Evolutionary conservation across 2,888 invertebrate genomes (phyloP), one percentile per base, ranked within the genome.

Genomic region (Sarcophaga caerulescens): DNA sequence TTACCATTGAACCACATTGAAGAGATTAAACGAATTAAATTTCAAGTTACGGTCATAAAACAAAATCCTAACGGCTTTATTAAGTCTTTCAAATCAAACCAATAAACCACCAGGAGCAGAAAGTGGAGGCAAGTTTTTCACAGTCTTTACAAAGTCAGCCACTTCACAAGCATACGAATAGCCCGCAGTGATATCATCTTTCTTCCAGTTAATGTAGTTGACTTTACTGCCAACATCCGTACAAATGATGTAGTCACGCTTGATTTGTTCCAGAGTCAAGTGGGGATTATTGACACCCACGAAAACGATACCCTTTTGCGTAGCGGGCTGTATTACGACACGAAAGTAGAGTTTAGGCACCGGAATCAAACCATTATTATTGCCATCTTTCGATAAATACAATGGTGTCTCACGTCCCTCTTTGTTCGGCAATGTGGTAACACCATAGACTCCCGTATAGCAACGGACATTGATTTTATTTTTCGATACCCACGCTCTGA

Each of bases 291-390:
- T 93, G 0, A 92, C 92, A 1, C 94, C 94, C 11, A 95, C 88
- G 63, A 95, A 93, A 12, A 94, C 95, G 25, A 95, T 92, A 3
- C 94, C 95, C 19, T 92, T 90, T 44, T 93, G 89, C 0, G 90
- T 92, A 0, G 85, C 84, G 3, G 93, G 93, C 79, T 95, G 94
- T 86, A 95, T 94, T 12, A 95, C 91, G 1, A 95, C 93, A 89
- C 95, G 95, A 94, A 94, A 95, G 85, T 93, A 94, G n/a, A 94
- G 81, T 88, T 93, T 93, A 1, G 95, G 95, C 11, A 95, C 94
- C 0, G 95, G 94, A 70, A 95, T 90, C 75, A 92, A 91, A n/a
- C 90, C 92, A 10, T 92, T 91, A 45, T 91, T 89, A 59, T 92
- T 91, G 17, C 71, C 87, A 77, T 93, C 92, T 45, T 89, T 89